phyloP scores from a whole-genome alignment of 2,113 vertebrate species.

The human (Homo sapiens) region DNA sequence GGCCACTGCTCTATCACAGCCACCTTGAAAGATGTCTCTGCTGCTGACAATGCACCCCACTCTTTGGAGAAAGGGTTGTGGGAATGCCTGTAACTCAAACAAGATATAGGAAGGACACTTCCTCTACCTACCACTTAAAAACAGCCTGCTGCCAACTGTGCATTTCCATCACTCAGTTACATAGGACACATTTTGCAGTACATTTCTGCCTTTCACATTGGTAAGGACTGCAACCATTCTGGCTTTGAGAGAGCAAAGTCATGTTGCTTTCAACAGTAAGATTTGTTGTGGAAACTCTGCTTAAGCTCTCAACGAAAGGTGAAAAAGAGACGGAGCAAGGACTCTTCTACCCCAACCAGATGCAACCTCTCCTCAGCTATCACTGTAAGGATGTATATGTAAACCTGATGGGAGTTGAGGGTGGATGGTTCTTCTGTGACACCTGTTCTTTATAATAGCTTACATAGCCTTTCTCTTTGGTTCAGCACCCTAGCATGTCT shows the following conservation, averaged over 20 bases:
- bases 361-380: neutral
- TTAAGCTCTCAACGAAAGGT: neutral
- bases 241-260: neutral
- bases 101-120: neutral
- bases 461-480: neutral
- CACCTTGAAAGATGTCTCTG: neutral
- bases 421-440: neutral
- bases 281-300: neutral
- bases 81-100: neutral
- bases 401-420: neutral
- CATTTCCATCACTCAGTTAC: neutral
- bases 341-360: neutral
- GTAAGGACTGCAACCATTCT: neutral
- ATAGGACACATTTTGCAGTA: neutral
- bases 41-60: neutral
- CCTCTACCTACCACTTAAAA: neutral
- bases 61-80: neutral
- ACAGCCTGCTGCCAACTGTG: neutral
- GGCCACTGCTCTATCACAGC: neutral
- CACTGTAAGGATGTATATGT: neutral
- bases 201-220: neutral
- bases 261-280: conserved; percentile 8
- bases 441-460: neutral
- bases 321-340: neutral
- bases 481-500: neutral